Base-by-base conservation (phyloP, 2,113 vertebrate species). In the Tyrannus savana region DNA sequence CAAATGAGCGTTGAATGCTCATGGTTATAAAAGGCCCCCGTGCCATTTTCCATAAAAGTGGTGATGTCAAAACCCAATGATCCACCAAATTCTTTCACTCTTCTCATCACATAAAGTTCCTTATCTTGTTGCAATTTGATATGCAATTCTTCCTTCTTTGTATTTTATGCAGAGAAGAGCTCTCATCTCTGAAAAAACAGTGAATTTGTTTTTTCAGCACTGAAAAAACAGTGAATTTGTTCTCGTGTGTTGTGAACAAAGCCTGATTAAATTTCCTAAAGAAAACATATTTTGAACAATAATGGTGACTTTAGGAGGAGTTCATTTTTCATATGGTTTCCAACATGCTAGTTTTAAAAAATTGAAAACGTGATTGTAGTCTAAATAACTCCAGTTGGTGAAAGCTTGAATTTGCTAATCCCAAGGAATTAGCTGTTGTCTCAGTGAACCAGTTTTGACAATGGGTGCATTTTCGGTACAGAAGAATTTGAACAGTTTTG, bases 81-180 rank as follows among this genome's bases (percentile, higher is more conserved):
- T 63, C 72, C 77, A 78, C 90, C 86, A 72, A 92, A 95, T 92
- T 86, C 88, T 88, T 93, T 75, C 68, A 59, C 17, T 95, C 64
- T 92, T 92, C 60, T 90, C 37, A 55, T 85, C 67, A 67, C 47
- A 55, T 68, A 28, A 78, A 92, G 56, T 93, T 87, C 55, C 60
- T 91, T 74, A 67, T 68, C 79, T 67, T 15, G 42, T 10, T 86
- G 52, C 42, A 88, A 28, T 87, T 93, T 62, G 80, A 75, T 89
- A 90, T 2, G 4, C n/a, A 64, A 9, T 87, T 91, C 58, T 90
- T 93, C 42, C 53, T 74, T 44, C 88, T 95, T 85, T 81, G 16
- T 93, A 50, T 81, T 94, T 92, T 66, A 59, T 0, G 0, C 59
- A 77, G 50, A 90, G 69, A 81, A 72, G n/a, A 11, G 12, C 46